These are phyloP conservation scores for Tupaia tana DNA, from an alignment of 2,113 vertebrate genomes.

Conservation along the genomic window DNA sequence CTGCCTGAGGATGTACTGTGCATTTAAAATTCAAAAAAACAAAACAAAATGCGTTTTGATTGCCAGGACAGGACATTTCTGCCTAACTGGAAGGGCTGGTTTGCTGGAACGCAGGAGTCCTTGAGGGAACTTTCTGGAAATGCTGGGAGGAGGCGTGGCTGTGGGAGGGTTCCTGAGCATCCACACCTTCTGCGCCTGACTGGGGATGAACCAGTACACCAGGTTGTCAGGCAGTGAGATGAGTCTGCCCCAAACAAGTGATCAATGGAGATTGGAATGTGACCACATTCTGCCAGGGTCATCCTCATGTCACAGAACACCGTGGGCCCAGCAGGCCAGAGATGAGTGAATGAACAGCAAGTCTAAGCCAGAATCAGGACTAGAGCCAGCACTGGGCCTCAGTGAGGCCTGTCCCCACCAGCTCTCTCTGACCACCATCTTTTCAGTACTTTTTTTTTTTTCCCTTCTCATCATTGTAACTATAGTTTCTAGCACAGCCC, in stretches of 20 bases:
- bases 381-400: too few species aligned
- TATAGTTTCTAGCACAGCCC: background rate
- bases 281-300: background rate
- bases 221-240: background rate
- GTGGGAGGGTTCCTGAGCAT: background rate
- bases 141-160: background rate
- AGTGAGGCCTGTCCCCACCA: background rate
- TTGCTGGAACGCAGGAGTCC: constrained; percentile 63
- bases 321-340: background rate
- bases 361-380: background rate
- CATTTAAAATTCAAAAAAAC: constrained; percentile 71
- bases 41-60: constrained; percentile 57
- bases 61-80: constrained; percentile 72
- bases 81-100: constrained; percentile 76
- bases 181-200: background rate
- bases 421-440: background rate
- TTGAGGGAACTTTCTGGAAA: constrained; percentile 43
- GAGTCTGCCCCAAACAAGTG: background rate
- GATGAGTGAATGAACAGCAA: background rate
- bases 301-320: constrained; percentile 10
- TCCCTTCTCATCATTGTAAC: background rate
- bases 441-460: background rate
- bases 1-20: constrained; percentile 60
- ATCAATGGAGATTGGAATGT: background rate
- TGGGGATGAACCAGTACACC: background rate